A percentile compares a stretch with the other conserved stretches of the same genome.
phyloP scores from a whole-genome alignment of 2,113 vertebrate species.

The Entomyzon cyanotis region DNA sequence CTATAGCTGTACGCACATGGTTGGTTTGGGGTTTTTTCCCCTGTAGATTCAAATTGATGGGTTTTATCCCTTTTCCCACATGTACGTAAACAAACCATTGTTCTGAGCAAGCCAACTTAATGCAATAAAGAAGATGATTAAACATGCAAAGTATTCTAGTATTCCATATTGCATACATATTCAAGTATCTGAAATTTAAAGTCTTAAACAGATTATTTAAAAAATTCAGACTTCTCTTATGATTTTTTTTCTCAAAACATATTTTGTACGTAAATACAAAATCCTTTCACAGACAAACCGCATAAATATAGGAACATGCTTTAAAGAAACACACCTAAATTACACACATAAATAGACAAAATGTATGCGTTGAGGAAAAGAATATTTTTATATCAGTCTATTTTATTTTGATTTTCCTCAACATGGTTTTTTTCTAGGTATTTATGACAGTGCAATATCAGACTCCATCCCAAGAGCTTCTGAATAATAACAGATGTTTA shows the following conservation, averaged over 20 bases:
- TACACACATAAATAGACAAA: background rate
- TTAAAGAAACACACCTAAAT: background rate
- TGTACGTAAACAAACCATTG: background rate
- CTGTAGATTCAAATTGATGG: background rate
- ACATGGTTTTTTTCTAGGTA: background rate
- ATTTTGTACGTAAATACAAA: background rate
- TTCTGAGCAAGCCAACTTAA: background rate
- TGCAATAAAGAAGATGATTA: background rate
- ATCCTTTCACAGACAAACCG: background rate
- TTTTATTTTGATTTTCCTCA: background rate
- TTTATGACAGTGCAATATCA: background rate
- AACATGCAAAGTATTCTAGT: background rate
- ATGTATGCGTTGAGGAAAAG: background rate
- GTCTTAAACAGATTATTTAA: background rate
- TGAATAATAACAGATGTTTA: background rate
- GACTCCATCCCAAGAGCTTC: background rate
- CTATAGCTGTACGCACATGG: background rate
- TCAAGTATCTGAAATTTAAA: background rate
- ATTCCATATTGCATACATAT: background rate
- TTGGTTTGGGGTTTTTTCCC: rapidly evolving
- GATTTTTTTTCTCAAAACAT: background rate
- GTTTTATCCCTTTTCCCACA: background rate
- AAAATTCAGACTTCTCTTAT: background rate
- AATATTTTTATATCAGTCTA: background rate
- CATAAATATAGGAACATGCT: background rate